Conservation (phyloP, 1,140 invertebrate species). For the Drosophila equinoxialis region DNA sequence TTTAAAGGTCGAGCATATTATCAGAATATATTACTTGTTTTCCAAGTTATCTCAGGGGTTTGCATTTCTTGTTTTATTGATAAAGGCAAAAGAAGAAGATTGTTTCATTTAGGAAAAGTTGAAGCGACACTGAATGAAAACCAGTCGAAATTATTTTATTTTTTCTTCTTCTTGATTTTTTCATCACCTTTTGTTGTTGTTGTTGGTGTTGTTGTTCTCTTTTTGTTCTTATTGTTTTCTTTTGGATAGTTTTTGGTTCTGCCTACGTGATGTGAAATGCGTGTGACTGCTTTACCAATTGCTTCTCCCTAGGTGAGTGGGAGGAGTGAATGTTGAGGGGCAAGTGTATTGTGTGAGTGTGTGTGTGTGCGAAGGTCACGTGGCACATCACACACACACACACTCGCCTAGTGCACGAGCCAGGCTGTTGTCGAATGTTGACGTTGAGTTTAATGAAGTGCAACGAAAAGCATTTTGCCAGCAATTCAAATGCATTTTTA, state of each 20-base stretch:
- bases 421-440: constrained; percentile 60
- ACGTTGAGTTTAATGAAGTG: constrained; percentile 75
- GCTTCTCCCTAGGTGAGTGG: neutral
- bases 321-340: neutral
- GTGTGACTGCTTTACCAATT: constrained; percentile 13
- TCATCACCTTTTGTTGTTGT: constrained; percentile 7
- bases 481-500: constrained; percentile 68
- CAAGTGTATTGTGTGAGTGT: neutral
- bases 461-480: constrained; percentile 59
- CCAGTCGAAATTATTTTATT: constrained; percentile 33
- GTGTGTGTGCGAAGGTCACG: constrained; percentile 8
- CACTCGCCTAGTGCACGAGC: constrained; percentile 46
- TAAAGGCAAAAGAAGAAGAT: too few species aligned
- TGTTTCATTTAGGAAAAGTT: too few species aligned
- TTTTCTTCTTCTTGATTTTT: neutral
- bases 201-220: neutral
- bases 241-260: constrained; percentile 26
- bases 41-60: too few species aligned
- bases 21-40: too few species aligned
- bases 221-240: constrained; percentile 24
- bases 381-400: neutral
- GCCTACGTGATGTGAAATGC: constrained; percentile 37
- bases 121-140: constrained; percentile 23
- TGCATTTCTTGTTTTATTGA: too few species aligned
- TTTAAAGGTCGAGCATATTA: too few species aligned